Percentiles rank a stretch among this genome's conserved stretches.
Evolutionary conservation across 2,113 vertebrate species (phyloP).

Genomic region (Apteryx mantelli): DNA sequence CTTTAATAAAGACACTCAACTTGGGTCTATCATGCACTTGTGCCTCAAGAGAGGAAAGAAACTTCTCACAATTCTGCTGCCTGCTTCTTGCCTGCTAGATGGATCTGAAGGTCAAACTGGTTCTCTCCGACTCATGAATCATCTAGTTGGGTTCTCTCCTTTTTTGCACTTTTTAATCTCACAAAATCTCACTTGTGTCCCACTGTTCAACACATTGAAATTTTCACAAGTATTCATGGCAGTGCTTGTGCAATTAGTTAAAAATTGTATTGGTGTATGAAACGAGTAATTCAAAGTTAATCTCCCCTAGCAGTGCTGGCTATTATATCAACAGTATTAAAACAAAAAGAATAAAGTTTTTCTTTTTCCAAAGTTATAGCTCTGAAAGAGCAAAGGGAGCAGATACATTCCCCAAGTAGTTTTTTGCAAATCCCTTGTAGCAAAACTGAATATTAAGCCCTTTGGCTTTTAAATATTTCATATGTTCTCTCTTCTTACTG

Average conservation of each 20-base stretch:
- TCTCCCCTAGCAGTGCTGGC: neutral
- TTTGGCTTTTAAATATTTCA: neutral
- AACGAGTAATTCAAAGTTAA: neutral
- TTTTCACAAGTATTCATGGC: neutral
- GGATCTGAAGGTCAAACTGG: neutral
- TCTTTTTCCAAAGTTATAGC: neutral
- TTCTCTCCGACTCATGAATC: neutral
- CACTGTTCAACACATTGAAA: neutral
- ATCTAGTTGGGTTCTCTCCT: neutral
- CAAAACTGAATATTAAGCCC: constrained; percentile 11
- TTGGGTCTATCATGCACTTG: neutral
- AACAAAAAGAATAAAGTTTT: neutral
- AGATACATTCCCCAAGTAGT: neutral
- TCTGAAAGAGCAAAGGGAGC: neutral
- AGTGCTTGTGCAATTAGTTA: neutral
- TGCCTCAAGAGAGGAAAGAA: neutral
- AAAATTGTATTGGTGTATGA: neutral
- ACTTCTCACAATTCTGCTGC: neutral
- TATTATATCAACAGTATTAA: neutral
- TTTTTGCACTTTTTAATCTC: neutral
- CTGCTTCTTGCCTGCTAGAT: neutral
- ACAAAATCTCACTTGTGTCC: neutral
- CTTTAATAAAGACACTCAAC: neutral
- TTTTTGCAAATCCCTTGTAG: neutral
- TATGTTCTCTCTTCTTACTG: neutral